Conservation (phyloP, 2,113 vertebrate genomes). For the Cephalopholis sonnerati region DNA sequence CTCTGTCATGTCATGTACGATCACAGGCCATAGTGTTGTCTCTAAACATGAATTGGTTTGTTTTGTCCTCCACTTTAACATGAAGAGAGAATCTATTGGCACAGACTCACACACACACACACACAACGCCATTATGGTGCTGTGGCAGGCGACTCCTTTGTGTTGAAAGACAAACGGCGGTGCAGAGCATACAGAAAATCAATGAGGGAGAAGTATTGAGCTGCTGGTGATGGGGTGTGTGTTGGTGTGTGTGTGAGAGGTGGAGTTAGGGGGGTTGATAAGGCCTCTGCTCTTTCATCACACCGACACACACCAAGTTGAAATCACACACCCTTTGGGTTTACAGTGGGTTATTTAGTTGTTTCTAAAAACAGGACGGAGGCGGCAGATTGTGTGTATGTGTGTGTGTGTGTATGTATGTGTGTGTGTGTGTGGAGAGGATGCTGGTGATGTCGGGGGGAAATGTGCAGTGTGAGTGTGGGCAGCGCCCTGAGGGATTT, state of each 20-base stretch:
- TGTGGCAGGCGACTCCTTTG: constrained; percentile 62
- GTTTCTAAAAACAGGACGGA: constrained; percentile 55
- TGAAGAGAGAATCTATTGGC: constrained; percentile 30
- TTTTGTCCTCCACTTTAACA: constrained; percentile 40
- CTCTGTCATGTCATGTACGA: neutral
- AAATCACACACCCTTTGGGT: constrained; percentile 44
- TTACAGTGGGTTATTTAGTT: constrained; percentile 58
- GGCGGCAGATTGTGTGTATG: constrained; percentile 30
- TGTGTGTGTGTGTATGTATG: neutral
- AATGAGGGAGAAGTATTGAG: constrained; percentile 77
- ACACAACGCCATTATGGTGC: constrained; percentile 24
- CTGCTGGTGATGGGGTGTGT: constrained; percentile 40
- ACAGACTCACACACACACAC: constrained; percentile 8
- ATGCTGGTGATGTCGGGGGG: constrained; percentile 54
- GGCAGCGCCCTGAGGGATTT: constrained; percentile 37
- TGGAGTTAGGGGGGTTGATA: constrained; percentile 43
- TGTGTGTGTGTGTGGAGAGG: constrained; percentile 12
- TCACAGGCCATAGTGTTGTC: neutral
- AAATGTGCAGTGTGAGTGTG: constrained; percentile 57
- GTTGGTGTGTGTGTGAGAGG: constrained; percentile 10
- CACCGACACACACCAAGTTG: constrained; percentile 25
- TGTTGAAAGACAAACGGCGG: constrained; percentile 68
- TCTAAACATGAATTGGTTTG: neutral
- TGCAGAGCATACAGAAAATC: constrained; percentile 75
- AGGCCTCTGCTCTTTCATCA: constrained; percentile 56